phyloP scores from a whole-genome alignment of 2,797 vertebrate genomes.

The Scleropages formosus region DNA sequence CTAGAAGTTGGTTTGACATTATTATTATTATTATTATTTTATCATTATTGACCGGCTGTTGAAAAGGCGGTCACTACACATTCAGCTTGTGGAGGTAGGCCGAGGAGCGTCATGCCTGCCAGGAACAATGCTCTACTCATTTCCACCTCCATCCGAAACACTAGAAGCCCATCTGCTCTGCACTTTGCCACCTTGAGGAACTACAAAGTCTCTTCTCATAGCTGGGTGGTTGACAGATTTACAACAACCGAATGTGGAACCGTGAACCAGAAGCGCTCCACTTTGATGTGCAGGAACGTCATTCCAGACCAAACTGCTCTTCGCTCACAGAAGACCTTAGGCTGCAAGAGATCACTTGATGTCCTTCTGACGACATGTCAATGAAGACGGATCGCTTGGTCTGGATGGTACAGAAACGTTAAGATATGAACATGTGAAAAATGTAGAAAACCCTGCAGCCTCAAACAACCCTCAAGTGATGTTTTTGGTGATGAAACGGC shows the following conservation, averaged over 20 bases:
- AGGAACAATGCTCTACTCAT: background rate
- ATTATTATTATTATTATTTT: no score
- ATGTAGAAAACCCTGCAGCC: constrained; percentile 46
- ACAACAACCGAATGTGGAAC: constrained; percentile 9
- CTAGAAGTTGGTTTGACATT: no score
- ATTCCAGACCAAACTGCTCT: constrained; percentile 7
- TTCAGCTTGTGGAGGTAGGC: background rate
- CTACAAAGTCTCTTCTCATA: constrained; percentile 22
- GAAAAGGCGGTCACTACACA: no score
- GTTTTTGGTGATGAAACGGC: constrained; percentile 36
- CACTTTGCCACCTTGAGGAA: constrained; percentile 8
- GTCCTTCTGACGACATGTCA: background rate
- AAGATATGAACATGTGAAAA: constrained; percentile 51
- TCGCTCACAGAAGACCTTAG: background rate
- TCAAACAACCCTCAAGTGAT: constrained; percentile 33
- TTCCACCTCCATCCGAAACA: constrained; percentile 5
- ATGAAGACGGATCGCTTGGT: background rate
- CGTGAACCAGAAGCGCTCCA: background rate
- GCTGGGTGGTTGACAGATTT: constrained; percentile 25
- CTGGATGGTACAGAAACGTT: constrained; percentile 24
- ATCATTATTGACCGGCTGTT: background rate
- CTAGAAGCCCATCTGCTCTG: constrained; percentile 25
- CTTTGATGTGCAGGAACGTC: background rate
- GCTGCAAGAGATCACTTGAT: background rate
- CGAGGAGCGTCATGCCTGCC: no score